Evolutionary conservation across 2,797 vertebrate genomes (phyloP), one percentile per base, ranked within the genome.

Genomic region (Melanogrammus aeglefinus): DNA sequence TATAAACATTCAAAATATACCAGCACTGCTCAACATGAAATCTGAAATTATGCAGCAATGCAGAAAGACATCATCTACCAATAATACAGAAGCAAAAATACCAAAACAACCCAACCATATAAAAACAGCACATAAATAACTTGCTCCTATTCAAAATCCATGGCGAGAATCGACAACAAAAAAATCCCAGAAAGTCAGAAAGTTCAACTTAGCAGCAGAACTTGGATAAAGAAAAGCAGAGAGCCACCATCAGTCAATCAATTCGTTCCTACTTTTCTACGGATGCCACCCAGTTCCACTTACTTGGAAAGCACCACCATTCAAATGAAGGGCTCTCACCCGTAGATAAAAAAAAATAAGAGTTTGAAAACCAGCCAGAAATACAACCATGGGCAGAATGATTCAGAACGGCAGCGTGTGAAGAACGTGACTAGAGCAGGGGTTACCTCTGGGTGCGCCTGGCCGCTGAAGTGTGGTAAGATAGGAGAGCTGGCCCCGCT

Each of bases 401-500:
- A 86, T 87, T 87, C 29, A 88, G 44, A 75, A 80, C 77, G 76
- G 76, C 79, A 81, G 77, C 29, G 71, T 78, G 41, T 66, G 74
- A 75, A 79, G 71, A 57, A 16, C 18, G 51, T 21, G 47, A n/a
- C 77, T 36, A 77, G 75, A 73, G 76, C 75, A 9, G 70, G 75
- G 78, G 73, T 77, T 90, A 93, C 93, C 92, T 86, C 77, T 91
- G 77, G 72, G 83, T 85, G 70, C 76, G 72, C 72, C 51, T 6
- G 16, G 51, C 16, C 18, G 51, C 74, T 81, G 21, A 76, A 81
- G 81, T 76, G 21, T 12, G 27, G 73, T 75, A 82, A 81, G 78
- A 76, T 14, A 79, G 86, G 81, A 75, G 79, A 21, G 8, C 74
- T 72, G 73, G 80, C 85, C 87, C 91, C 88, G 76, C 81, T 90